Conservation (phyloP, 2,888 invertebrate genomes). For the Apantesis nais region DNA sequence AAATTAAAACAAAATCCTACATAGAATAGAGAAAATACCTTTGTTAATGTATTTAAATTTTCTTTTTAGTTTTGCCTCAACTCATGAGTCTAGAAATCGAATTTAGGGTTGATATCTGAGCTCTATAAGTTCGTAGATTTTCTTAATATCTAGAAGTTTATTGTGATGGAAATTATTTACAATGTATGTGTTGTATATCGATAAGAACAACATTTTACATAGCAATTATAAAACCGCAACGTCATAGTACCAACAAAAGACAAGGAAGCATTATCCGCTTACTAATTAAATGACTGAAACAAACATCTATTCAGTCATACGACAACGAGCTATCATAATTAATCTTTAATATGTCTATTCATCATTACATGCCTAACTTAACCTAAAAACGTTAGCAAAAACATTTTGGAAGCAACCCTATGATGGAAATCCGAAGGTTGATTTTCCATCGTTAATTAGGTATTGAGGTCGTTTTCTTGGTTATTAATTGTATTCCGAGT, state of each 20-base stretch:
- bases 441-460: constrained; percentile 36
- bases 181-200: neutral
- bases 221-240: constrained; percentile 3
- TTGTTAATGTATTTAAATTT: no score
- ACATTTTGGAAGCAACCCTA: constrained; percentile 26
- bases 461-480: constrained; percentile 41
- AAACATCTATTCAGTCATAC: constrained; percentile 48
- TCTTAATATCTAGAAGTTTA: neutral
- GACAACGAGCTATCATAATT: constrained; percentile 53
- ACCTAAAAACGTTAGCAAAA: constrained; percentile 27
- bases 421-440: constrained; percentile 24
- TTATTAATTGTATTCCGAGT: constrained; percentile 60
- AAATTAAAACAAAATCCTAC: no score
- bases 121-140: no score
- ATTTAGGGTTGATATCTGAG: no score
- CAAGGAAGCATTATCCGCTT: constrained; percentile 26
- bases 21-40: no score
- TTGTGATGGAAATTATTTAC: neutral
- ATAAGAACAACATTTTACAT: neutral
- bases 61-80: no score
- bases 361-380: constrained; percentile 42
- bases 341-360: constrained; percentile 53
- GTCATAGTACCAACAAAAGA: constrained; percentile 16
- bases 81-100: no score
- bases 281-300: constrained; percentile 46